Base-by-base conservation (phyloP, 2,797 vertebrate species). In the Podarcis lilfordi region DNA sequence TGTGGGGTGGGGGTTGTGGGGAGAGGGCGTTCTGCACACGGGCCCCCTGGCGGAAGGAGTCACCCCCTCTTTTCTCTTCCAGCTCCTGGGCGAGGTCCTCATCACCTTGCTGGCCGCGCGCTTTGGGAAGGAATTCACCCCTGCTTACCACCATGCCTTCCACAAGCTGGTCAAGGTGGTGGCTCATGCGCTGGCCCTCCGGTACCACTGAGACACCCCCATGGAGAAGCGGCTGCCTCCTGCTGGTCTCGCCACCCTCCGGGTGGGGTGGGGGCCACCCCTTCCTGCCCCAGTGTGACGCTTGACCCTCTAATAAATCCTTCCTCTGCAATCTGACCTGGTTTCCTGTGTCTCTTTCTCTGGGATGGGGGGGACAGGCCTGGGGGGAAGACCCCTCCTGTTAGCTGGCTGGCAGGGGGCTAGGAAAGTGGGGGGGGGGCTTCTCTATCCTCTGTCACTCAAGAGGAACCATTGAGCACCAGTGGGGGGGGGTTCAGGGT, bases 11-110 rank as follows among this genome's bases (percentile, higher is more conserved):
- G 45, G 11, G 11, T 50, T 50, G 45, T 50, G 45, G 66, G 27
- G 66, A 25, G 23, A 27, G 8, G 29, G 8, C 9, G 43, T 0
- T 0, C 45, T 9, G 2, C 45, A 11, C 10, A 50, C 2, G 3
- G 45, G 10, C 45, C 50, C 71, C n/a, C 15, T 17, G 71, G 13
- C 32, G 17, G 71, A 17, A 32, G 71, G 15, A 35, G 9, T 27
- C 5, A 43, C n/a, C 3, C 78, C 4, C 3, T 2, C 1, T 17
- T 37, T 81, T 21, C 90, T 80, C 69, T 83, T 25, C 0, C 96
- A 97, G 97, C 97, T 97, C 80, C 93, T 98, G 89, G 95, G 96
- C 40, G 95, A 97, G 85, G 93, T 96, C 85, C 90, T 98, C 29
- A 87, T 95, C 92, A 89, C 97, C 1, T 94, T 96, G 77, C 64